phyloP scores from a whole-genome alignment of 2,888 invertebrate genomes.

The Dryomyza anilis region DNA sequence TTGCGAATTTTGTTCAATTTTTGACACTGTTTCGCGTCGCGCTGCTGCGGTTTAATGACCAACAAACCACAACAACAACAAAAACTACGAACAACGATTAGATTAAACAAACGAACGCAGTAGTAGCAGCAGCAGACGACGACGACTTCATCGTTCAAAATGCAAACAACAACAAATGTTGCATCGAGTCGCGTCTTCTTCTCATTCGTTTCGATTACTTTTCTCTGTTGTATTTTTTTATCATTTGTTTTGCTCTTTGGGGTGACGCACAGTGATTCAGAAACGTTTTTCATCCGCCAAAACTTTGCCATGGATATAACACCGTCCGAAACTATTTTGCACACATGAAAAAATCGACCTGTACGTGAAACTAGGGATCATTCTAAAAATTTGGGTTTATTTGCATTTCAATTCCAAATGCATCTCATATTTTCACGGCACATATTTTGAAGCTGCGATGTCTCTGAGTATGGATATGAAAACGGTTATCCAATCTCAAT shows the following conservation, averaged over 20 bases:
- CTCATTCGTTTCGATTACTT: neutral
- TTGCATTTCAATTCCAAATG: no score
- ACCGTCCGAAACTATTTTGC: no score
- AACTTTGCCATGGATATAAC: no score
- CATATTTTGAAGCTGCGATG: slow-evolving; percentile 25
- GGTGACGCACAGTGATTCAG: no score
- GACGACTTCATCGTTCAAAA: slow-evolving; percentile 35
- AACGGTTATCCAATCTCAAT: no score
- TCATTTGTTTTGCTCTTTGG: slow-evolving; percentile 12
- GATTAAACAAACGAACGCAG: no score
- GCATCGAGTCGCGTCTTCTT: slow-evolving; percentile 8
- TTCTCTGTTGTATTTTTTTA: slow-evolving; percentile 19
- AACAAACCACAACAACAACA: slow-evolving; percentile 3
- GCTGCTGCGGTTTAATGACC: neutral
- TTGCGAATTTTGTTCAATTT: neutral
- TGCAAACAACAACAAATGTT: slow-evolving; percentile 34
- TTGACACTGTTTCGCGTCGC: neutral
- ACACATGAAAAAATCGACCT: no score
- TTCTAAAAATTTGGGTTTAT: no score
- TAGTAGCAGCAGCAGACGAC: neutral
- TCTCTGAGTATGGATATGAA: no score
- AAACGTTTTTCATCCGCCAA: no score
- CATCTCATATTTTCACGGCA: neutral
- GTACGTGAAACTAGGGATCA: no score
- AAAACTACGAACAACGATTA: neutral